Percentiles rank a stretch among this genome's conserved stretches.
These are phyloP conservation scores for Ailuropoda melanoleuca DNA, from an alignment of 2,113 vertebrate genomes.

Conservation along the genomic window DNA sequence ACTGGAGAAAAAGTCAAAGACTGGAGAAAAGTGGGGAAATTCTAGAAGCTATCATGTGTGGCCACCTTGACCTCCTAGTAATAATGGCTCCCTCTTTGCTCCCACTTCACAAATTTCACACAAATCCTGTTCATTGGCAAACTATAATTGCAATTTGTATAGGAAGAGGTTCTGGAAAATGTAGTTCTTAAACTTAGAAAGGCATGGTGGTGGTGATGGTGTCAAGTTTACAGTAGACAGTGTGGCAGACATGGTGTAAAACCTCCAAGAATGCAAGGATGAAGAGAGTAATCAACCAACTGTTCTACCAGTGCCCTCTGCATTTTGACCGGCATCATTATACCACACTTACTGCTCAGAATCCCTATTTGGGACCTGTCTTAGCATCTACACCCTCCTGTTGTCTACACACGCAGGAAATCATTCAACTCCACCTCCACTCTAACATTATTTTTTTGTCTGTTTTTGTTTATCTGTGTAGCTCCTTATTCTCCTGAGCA, in stretches of 20 bases:
- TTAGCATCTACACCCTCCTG: neutral
- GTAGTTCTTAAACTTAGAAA: neutral
- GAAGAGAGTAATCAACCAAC: neutral
- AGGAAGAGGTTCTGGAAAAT: neutral
- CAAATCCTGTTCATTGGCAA: neutral
- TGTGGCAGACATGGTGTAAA: neutral
- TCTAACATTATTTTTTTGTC: neutral
- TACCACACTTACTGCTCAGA: neutral
- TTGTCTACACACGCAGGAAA: neutral
- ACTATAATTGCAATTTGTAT: neutral
- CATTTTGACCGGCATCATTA: neutral
- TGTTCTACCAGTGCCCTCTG: neutral
- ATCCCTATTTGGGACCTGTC: neutral
- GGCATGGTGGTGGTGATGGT: neutral
- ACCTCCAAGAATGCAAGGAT: neutral
- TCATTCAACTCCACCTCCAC: neutral
- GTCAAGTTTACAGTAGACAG: neutral
- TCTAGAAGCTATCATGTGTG: neutral
- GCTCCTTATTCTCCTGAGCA: neutral
- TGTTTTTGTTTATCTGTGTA: neutral
- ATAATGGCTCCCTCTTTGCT: neutral
- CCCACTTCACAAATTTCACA: neutral
- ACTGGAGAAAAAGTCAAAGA: neutral
- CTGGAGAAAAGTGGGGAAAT: neutral
- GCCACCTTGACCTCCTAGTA: neutral